Evolutionary conservation across 2,113 vertebrate species (phyloP), one percentile per base, ranked within the genome.

Genomic region (Steatornis caripensis): DNA sequence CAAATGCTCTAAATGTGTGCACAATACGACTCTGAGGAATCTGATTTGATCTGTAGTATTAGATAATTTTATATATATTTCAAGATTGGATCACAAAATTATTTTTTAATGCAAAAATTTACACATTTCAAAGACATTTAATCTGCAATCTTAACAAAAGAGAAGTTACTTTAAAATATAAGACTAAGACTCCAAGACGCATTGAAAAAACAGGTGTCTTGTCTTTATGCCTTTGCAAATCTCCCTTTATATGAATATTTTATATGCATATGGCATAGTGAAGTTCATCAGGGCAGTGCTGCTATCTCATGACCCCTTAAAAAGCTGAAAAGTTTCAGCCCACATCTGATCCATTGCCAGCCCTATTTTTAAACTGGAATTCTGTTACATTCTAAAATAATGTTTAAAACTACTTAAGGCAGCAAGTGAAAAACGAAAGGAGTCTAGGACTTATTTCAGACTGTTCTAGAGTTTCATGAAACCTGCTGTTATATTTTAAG

Each of bases 251-350:
- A 65, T 15, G 26, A 76, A 53, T 93, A 84, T 49, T 96, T 96
- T n/a, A 89, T 85, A 89, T 72, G 93, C 89, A 60, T 24, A 36
- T 30, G 23, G 92, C 77, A 94, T 79, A 89, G 92, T 37, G 36
- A 92, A 95, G 92, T 84, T 95, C 92, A 96, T 84, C 84, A 84
- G 90, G 86, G 90, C 76, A 93, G 51, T 30, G 69, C 90, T 90
- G 80, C 83, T 76, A 64, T 32, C 80, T 92, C 57, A 41, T 36
- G 57, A 92, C 36, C 68, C 34, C 77, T 82, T 85, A 92, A 70
- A 94, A 81, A 87, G 34, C 80, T 81, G 76, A 53, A 62, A 88
- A 81, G 89, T 95, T 96, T 87, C 86, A 93, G 89, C 48, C 77
- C 76, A 81, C 48, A 78, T 36, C 46, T 83, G 68, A 90, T 77